Conservation (phyloP, 2,113 vertebrate species). For the Eira barbara region DNA sequence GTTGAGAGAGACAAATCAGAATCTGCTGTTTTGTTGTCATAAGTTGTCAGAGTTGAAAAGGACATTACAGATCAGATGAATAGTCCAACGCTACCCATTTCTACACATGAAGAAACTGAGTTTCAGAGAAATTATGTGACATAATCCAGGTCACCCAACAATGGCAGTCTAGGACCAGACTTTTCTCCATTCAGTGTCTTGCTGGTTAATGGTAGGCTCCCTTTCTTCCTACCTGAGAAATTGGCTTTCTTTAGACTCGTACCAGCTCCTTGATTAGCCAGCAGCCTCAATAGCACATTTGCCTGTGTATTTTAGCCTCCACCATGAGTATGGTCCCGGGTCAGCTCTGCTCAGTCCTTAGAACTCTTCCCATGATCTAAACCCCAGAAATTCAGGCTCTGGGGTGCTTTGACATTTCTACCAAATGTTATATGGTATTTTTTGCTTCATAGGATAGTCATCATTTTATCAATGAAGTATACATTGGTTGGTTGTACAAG, state of each 20-base stretch:
- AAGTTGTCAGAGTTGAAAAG: background rate
- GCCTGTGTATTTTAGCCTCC: background rate
- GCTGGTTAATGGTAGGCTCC: background rate
- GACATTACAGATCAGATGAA: background rate
- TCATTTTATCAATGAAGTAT: background rate
- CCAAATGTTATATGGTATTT: background rate
- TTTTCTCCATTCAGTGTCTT: background rate
- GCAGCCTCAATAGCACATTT: background rate
- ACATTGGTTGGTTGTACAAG: background rate
- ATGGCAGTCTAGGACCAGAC: background rate
- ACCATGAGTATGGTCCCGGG: background rate
- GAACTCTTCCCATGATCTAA: background rate
- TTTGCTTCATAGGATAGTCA: background rate
- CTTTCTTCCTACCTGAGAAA: background rate
- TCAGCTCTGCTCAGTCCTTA: background rate
- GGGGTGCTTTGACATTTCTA: background rate
- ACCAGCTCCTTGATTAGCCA: background rate
- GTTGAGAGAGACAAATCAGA: background rate
- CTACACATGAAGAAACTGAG: conserved; percentile 7
- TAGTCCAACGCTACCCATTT: background rate
- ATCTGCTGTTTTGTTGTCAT: background rate
- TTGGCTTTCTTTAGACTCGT: background rate
- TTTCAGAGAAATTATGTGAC: background rate
- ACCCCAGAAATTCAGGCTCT: background rate
- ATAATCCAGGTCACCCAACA: background rate